Evolutionary conservation across 30 jellyfish, hydroid and myxozoan species (phyloP).

Genomic region (Phacellophora camtschatica): DNA sequence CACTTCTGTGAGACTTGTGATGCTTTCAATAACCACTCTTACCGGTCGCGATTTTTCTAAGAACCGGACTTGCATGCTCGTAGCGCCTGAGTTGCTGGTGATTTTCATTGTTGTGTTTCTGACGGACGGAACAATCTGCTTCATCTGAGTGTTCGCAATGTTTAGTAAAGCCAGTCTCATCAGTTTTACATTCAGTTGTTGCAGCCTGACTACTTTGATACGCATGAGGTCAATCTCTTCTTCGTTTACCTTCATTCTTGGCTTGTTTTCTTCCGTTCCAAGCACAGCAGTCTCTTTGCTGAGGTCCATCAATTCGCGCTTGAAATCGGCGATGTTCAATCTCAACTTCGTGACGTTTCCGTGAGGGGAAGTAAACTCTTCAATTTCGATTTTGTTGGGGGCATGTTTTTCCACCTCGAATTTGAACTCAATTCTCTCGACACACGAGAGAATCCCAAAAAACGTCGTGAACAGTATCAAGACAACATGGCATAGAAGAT

Average conservation of each 20-base stretch:
- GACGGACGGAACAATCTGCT: background rate
- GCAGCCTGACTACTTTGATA: background rate
- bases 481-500: constrained; percentile 24
- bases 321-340: no score
- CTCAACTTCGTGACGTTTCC: no score
- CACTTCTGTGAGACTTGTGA: background rate
- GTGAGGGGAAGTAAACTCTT: no score
- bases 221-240: background rate
- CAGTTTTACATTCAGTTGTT: background rate
- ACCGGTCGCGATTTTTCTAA: background rate
- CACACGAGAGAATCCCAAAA: constrained; percentile 42
- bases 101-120: background rate
- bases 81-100: background rate
- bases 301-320: no score
- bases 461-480: constrained; percentile 38
- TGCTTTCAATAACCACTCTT: constrained; percentile 8
- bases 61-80: background rate
- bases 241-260: no score
- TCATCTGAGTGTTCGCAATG: background rate
- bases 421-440: constrained; percentile 23
- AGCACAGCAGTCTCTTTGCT: no score
- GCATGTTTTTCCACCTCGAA: background rate
- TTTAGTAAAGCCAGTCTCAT: constrained; percentile 4
- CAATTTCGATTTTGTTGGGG: no score
- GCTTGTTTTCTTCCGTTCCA: no score